Percentiles rank a stretch among this genome's conserved stretches.
These are phyloP conservation scores for Eleginops maclovinus DNA, from an alignment of 2,113 vertebrate species.

Conservation along the genomic window DNA sequence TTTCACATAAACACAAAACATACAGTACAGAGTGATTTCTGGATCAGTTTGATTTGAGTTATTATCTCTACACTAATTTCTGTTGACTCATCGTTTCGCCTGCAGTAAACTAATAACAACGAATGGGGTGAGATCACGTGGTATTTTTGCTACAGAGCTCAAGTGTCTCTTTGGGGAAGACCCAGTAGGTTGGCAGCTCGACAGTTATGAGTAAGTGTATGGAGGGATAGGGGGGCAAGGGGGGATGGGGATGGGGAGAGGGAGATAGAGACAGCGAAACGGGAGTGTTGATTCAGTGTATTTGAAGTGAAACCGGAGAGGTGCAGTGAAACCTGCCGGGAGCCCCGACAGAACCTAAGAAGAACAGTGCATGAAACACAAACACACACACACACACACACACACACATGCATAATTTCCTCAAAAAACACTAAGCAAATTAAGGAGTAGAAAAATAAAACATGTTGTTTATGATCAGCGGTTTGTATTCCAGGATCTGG, in stretches of 20 bases:
- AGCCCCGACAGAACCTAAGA: slow-evolving; percentile 30
- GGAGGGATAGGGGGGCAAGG: background rate
- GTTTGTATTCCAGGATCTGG: background rate
- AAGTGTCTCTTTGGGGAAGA: slow-evolving; percentile 36
- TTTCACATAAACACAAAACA: background rate
- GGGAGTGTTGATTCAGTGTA: slow-evolving; percentile 31
- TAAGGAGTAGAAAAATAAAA: background rate
- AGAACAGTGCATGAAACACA: background rate
- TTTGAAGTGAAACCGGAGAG: slow-evolving; percentile 44
- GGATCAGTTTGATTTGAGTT: background rate
- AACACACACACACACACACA: too few relatives aligned
- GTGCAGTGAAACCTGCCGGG: slow-evolving; percentile 48
- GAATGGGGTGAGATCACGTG: background rate
- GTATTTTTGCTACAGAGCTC: slow-evolving; percentile 13
- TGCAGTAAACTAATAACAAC: background rate
- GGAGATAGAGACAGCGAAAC: background rate
- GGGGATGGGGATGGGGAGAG: background rate
- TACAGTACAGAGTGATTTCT: background rate
- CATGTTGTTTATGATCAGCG: background rate
- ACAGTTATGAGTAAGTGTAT: slow-evolving; percentile 32
- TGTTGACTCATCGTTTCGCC: background rate
- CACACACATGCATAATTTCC: too few relatives aligned
- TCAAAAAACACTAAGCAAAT: too few relatives aligned
- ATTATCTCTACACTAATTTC: background rate
- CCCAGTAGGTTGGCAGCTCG: slow-evolving; percentile 24